Evolutionary conservation across 1,140 invertebrate species (phyloP).

Genomic region (Drosophila orosa): DNA sequence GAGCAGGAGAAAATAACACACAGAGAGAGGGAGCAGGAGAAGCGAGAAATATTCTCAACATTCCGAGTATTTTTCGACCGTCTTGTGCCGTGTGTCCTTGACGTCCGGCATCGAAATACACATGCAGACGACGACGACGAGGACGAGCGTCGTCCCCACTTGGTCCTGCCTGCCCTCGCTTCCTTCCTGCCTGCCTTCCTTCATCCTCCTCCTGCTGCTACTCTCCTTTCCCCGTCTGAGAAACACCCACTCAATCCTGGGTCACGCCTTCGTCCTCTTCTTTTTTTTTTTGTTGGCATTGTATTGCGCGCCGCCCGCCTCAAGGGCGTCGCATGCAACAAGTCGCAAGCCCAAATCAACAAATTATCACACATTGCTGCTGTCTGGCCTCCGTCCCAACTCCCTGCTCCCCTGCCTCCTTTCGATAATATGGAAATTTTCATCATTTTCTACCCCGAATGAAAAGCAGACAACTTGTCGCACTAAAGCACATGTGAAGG

Average conservation of each 20-base stretch:
- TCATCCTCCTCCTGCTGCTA: not conserved
- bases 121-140: slow-evolving; percentile 22
- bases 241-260: slow-evolving; percentile 12
- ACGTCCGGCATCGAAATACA: slow-evolving; percentile 63
- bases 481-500: slow-evolving; percentile 13
- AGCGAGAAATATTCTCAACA: not conserved
- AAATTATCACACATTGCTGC: slow-evolving; percentile 69
- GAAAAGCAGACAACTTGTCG: slow-evolving; percentile 55
- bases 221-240: not conserved
- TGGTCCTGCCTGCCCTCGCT: not conserved
- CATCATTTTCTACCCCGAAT: slow-evolving; percentile 70
- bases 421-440: slow-evolving; percentile 83
- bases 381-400: not conserved
- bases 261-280: slow-evolving; percentile 7
- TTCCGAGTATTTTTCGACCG: slow-evolving; percentile 26
- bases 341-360: slow-evolving; percentile 67
- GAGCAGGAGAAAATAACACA: not conserved
- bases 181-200: not conserved
- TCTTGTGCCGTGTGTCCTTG: slow-evolving; percentile 54
- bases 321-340: slow-evolving; percentile 60
- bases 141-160: not conserved
- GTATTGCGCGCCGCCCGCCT: slow-evolving; percentile 38
- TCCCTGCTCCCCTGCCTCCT: slow-evolving; percentile 27
- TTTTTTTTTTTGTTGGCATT: no score
- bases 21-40: not conserved